Base-by-base conservation (phyloP, 2,888 invertebrate genomes). In the Xestoiulus laeticollis region DNA sequence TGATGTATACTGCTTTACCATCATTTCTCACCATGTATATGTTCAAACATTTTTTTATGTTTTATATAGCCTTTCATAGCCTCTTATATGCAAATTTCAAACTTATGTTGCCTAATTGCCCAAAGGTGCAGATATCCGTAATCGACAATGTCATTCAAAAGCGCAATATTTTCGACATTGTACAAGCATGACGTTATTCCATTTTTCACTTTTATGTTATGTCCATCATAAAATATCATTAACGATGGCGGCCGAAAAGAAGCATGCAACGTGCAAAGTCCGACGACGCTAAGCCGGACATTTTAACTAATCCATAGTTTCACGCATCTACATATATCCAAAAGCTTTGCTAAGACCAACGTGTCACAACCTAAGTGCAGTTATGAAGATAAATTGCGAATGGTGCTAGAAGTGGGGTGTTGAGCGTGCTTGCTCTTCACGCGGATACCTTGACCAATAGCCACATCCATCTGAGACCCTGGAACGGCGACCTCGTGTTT, bases 401-500 rank as follows among this genome's bases (percentile, higher is more conserved):
- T 30, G 78, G 78, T 78, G 78, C 78, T 59, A 59, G 8, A 59
- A 22, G 22, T 59, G 59, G 8, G 30, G 78, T 78, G 78, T 78
- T 78, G 78, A 78, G 78, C 78, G 78, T 12, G 30, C 78, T 78
- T 78, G 78, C 4, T 78, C 12, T 59, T n/a, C 59, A 59, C 6
- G 59, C 22, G 8, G 26, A 12, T 78, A 30, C 78, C 12, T 4
- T 78, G 78, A 78, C 78, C 78, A 78, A 78, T 78, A 30, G 78
- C 78, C 78, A 78, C 78, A 78, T 78, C 78, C 78, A 78, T 78
- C 78, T 78, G 78, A 78, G 78, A 78, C 78, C 78, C 78, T 0
- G 30, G 26, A 78, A 30, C 30, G 78, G 86, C 86, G 86, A 86
- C 86, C 86, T 86, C 86, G 53, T 86, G 86, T 59, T 85, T 32